Base-by-base conservation (phyloP, 2,888 invertebrate species). In the Tinea semifulvella region DNA sequence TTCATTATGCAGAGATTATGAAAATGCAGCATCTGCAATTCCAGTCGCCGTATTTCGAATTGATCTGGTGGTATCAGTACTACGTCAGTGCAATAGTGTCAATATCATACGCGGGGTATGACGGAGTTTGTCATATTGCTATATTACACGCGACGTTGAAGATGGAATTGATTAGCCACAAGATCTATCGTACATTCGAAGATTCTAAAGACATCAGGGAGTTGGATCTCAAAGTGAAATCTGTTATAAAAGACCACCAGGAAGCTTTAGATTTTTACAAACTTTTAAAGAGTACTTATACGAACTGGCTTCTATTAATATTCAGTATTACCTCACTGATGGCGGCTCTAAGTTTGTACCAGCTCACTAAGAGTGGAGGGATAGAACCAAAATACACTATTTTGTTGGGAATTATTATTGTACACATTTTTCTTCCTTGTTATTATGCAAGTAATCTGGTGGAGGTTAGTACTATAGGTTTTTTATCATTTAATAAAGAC, bases 161-260 rank as follows among this genome's bases (percentile, higher is more conserved):
- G 14, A 3, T 31, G 31, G 14, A 31, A 31, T 31, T 31, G 14
- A 13, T 31, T 2, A 11, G 13, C 14, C n/a, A 6, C 3, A 31
- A 13, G 14, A n/a, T 31, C 4, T 6, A n/a, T 2, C 6, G 14
- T 14, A n/a, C 13, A 6, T 31, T 31, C 7, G 31, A 31, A 11
- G 13, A 31, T n/a, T 31, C 31, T 13, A 13, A n/a, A 2, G 14
- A 2, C 2, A 14, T 31, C 14, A 7, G 14, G 14, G 31, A 31
- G n/a, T 31, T 31, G 7, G 13, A 14, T 31, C 6, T 11, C 13
- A 31, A 14, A 11, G 2, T 31, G 2, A 31, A 6, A 2, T 11
- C 3, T 31, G 14, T 31, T 13, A 13, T 31, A 31, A 31, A 31
- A 31, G 31, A 31, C 6, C 31, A 31, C 31, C 31, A 31, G 13